Evolutionary conservation across 2,797 vertebrate genomes (phyloP).

Genomic region (Pangasius djambal): DNA sequence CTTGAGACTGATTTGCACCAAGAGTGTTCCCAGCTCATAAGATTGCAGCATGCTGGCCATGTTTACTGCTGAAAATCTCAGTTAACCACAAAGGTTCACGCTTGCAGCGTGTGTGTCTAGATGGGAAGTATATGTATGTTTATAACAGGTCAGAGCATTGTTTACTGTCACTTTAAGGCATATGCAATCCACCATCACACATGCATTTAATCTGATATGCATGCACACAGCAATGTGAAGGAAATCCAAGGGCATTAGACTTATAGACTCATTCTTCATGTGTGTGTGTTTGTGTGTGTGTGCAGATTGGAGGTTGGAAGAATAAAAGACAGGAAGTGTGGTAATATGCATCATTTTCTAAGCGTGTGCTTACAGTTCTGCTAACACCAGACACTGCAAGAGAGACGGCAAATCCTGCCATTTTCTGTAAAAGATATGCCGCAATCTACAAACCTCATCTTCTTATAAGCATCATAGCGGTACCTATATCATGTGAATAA

Average conservation of each 20-base stretch:
- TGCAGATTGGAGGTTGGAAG: not conserved
- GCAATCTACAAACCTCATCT: not conserved
- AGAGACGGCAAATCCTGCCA: not conserved
- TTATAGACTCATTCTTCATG: constrained; percentile 15
- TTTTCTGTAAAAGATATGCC: not conserved
- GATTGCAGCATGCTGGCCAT: constrained; percentile 18
- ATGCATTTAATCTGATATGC: constrained; percentile 23
- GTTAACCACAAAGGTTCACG: constrained; percentile 24
- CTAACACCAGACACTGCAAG: not conserved
- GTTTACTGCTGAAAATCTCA: constrained; percentile 31
- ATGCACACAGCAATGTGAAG: constrained; percentile 22
- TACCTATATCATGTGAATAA: not conserved
- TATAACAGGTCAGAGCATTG: constrained; percentile 4
- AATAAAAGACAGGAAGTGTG: constrained; percentile 1
- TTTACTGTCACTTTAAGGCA: constrained; percentile 37
- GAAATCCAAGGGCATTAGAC: constrained; percentile 35
- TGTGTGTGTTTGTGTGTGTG: constrained; percentile 8
- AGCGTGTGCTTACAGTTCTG: not conserved
- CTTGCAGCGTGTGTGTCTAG: not conserved
- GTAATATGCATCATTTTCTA: not conserved
- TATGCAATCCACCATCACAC: constrained; percentile 1
- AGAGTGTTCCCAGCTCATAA: constrained; percentile 6
- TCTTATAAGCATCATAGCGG: not conserved
- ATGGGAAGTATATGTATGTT: not conserved
- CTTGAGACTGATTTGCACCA: constrained; percentile 35